Conservation (phyloP, 2,888 invertebrate species). For the Aromia moschata region DNA sequence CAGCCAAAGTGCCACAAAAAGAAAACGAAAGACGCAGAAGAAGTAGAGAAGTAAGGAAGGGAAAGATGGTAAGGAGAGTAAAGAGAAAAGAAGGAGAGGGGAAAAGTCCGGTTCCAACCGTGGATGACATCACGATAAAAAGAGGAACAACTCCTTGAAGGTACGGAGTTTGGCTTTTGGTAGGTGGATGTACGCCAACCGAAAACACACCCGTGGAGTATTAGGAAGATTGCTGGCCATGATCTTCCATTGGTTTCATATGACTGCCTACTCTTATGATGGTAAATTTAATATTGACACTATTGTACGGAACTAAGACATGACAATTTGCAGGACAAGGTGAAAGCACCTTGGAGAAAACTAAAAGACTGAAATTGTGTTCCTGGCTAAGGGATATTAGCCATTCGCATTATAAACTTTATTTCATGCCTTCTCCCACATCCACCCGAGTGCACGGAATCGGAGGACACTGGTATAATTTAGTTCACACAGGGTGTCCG, state of each 20-base stretch:
- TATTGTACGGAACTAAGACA: too few species aligned
- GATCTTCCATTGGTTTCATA: conserved; percentile 99
- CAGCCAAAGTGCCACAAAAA: conserved; percentile 87
- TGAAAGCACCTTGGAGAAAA: conserved; percentile 88
- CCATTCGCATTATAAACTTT: conserved; percentile 82
- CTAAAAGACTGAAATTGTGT: conserved; percentile 93
- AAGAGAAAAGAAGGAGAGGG: conserved; percentile 54
- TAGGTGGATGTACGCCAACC: conserved; percentile 88
- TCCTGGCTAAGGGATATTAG: conserved; percentile 89
- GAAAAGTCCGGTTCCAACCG: conserved; percentile 62
- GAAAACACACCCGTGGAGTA: conserved; percentile 80
- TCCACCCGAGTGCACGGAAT: conserved; percentile 96
- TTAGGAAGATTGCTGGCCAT: conserved; percentile 93
- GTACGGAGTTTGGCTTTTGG: conserved; percentile 97
- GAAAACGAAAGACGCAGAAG: conserved; percentile 70
- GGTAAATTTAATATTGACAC: conserved; percentile 71
- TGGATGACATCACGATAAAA: conserved; percentile 81
- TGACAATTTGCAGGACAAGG: conserved; percentile 72
- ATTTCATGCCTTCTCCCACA: conserved; percentile 94
- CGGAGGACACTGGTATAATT: conserved; percentile 96
- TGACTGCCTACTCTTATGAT: conserved; percentile 95
- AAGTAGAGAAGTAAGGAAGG: conserved; percentile 52
- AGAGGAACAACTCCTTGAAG: conserved; percentile 90
- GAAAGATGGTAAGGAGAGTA: too few species aligned
- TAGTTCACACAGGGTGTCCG: too few species aligned